Percentiles rank a stretch among this genome's conserved stretches.
phyloP scores from a whole-genome alignment of 2,113 vertebrate species.

The Lutjanus erythropterus region DNA sequence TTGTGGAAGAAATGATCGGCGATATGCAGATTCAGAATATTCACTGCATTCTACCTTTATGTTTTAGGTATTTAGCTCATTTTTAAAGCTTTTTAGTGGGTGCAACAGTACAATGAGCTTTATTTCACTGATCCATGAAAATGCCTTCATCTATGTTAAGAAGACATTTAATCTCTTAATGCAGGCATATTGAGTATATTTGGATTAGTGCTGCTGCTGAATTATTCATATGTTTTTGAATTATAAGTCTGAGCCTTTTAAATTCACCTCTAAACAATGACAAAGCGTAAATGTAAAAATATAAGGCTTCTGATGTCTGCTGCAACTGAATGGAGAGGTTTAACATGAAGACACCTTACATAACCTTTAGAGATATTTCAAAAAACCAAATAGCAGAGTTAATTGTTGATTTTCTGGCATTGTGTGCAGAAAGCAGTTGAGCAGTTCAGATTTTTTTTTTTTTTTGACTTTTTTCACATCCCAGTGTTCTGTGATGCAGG shows the following conservation, averaged over 20 bases:
- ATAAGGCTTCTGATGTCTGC: not conserved
- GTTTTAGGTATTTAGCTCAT: constrained; percentile 3
- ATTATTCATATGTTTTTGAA: constrained; percentile 28
- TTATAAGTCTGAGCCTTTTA: not conserved
- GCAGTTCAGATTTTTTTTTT: no score
- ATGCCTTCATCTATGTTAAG: constrained; percentile 8
- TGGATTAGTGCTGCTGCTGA: constrained; percentile 17
- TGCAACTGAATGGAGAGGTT: not conserved
- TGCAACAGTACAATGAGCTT: constrained; percentile 11
- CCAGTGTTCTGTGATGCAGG: no score
- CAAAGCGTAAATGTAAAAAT: not conserved
- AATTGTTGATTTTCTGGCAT: not conserved
- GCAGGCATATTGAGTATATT: not conserved
- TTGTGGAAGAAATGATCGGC: not conserved
- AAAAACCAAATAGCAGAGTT: not conserved
- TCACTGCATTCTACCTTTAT: not conserved
- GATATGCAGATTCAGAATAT: not conserved
- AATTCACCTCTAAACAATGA: constrained; percentile 25
- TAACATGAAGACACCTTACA: not conserved
- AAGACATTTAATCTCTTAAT: constrained; percentile 33
- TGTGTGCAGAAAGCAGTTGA: not conserved
- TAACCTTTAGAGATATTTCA: not conserved
- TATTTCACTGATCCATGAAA: constrained; percentile 1
- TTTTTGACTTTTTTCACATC: no score
- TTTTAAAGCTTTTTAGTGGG: not conserved